These are phyloP conservation scores for Setophaga petechia DNA, from an alignment of 2,113 vertebrate genomes.

Conservation along the genomic window DNA sequence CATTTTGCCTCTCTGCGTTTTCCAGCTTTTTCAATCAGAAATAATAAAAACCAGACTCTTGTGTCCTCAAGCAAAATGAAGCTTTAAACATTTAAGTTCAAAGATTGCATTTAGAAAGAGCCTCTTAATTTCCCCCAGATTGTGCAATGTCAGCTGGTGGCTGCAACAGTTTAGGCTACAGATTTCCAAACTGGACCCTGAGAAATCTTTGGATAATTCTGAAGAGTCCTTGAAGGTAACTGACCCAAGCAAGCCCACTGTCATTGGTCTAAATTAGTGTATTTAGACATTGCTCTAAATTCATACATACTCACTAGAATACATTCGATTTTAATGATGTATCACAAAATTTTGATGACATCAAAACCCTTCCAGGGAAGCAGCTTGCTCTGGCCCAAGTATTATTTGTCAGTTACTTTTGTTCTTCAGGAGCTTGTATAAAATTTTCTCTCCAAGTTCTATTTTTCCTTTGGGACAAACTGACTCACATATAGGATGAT, in stretches of 20 bases:
- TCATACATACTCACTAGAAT: not conserved
- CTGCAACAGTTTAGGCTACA: not conserved
- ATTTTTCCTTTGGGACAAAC: not conserved
- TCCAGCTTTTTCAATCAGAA: conserved; percentile 39
- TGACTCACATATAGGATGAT: not conserved
- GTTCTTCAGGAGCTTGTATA: not conserved
- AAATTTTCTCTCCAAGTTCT: not conserved
- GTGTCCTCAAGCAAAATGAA: not conserved
- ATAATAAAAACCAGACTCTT: conserved; percentile 1
- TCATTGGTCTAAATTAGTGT: not conserved
- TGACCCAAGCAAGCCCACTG: not conserved
- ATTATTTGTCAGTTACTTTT: not conserved
- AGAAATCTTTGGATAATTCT: not conserved
- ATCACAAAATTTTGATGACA: not conserved
- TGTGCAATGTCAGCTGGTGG: not conserved
- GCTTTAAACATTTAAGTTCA: conserved; percentile 47
- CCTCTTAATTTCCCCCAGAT: not conserved
- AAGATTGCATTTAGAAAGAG: not conserved
- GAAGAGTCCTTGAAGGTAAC: not conserved
- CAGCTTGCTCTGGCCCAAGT: not conserved
- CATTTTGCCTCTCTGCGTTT: conserved; percentile 10
- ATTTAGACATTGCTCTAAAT: not conserved
- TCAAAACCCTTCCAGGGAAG: not conserved
- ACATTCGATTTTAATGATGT: not conserved
- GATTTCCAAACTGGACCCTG: not conserved